A percentile compares a stretch with the other conserved stretches of the same genome.
Evolutionary conservation across 2,797 vertebrate species (phyloP).

Genomic region (Taeniopygia guttata): DNA sequence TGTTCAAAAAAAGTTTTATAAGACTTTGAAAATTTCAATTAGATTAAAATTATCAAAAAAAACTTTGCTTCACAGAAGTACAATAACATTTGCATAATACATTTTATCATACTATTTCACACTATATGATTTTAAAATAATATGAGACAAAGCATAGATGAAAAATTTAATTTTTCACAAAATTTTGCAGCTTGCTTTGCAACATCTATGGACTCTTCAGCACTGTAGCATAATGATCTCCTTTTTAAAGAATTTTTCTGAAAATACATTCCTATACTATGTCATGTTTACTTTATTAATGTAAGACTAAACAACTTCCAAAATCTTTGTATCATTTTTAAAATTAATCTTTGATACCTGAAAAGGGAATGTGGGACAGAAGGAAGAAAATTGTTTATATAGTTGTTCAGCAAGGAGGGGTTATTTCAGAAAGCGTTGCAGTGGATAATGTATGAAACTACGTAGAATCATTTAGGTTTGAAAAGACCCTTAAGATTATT

Average conservation of each 20-base stretch:
- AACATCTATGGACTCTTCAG: background rate
- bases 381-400: background rate
- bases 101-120: background rate
- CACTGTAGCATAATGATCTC: background rate
- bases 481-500: background rate
- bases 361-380: background rate
- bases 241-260: background rate
- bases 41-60: background rate
- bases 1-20: background rate
- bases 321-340: background rate
- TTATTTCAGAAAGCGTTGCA: background rate
- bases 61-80: background rate
- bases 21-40: background rate
- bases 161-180: background rate
- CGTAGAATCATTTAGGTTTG: background rate
- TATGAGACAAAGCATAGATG: background rate
- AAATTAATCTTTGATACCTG: background rate
- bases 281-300: background rate
- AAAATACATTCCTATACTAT: background rate
- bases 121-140: background rate
- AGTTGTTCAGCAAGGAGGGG: fast-evolving
- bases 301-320: background rate
- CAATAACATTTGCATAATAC: background rate
- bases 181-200: background rate
- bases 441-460: background rate